A percentile compares a stretch with the other conserved stretches of the same genome.
phyloP scores from a whole-genome alignment of 2,113 vertebrate species.

The Pogona vitticeps region DNA sequence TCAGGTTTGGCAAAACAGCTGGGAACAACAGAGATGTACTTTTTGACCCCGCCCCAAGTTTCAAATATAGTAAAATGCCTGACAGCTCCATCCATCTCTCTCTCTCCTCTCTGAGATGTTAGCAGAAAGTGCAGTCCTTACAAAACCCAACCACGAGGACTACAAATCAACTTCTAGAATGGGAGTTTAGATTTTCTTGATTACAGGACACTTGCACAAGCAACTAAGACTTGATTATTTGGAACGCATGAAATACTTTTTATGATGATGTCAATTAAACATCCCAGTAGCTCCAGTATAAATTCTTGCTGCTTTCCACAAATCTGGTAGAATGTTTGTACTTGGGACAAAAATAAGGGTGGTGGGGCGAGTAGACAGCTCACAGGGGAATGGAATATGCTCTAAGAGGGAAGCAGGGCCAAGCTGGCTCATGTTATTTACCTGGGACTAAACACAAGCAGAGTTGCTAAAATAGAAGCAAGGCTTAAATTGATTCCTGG shows the following conservation, averaged over 20 bases:
- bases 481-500: slow-evolving; percentile 95
- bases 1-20: not conserved
- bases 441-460: slow-evolving; percentile 73
- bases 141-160: not conserved
- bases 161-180: not conserved
- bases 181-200: not conserved
- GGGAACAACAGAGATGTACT: not conserved
- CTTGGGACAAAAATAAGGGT: not conserved
- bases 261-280: not conserved
- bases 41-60: not conserved
- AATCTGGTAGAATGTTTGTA: not conserved
- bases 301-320: not conserved
- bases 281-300: not conserved
- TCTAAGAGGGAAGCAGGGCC: not conserved
- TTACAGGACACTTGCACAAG: not conserved
- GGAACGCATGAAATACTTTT: not conserved
- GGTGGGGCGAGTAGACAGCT: not conserved
- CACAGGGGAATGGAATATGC: not conserved
- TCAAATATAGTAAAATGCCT: not conserved
- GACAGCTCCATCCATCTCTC: not conserved
- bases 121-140: not conserved
- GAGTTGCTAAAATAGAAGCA: slow-evolving; percentile 78
- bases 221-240: not conserved
- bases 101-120: not conserved
- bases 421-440: slow-evolving; percentile 62